These are phyloP conservation scores for Papilio demoleus DNA, from an alignment of 2,888 invertebrate species.

Conservation along the genomic window DNA sequence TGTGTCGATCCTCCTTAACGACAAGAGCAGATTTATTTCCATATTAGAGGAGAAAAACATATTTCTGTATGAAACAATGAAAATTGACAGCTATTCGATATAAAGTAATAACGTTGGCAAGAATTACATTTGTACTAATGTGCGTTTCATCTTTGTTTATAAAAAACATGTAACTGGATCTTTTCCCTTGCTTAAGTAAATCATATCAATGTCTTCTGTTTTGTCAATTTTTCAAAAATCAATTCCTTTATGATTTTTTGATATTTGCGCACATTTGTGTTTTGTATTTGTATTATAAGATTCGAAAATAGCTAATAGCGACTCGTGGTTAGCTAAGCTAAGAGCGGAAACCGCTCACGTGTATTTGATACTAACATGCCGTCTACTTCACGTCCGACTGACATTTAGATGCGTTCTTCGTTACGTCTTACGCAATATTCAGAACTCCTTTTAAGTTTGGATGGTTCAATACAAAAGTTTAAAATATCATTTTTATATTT, in stretches of 20 bases:
- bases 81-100: too few species aligned
- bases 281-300: background rate
- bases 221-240: constrained; percentile 36
- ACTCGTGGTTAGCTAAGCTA: background rate
- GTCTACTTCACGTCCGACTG: too few species aligned
- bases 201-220: too few species aligned
- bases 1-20: too few species aligned
- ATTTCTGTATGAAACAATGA: too few species aligned
- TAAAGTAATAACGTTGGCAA: constrained; percentile 59
- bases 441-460: background rate
- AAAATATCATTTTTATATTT: background rate
- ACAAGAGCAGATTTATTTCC: too few species aligned
- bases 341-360: too few species aligned
- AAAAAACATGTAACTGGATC: background rate
- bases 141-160: constrained; percentile 49
- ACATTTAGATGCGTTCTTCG: too few species aligned
- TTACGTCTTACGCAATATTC: background rate
- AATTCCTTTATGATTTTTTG: constrained; percentile 35
- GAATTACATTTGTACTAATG: constrained; percentile 68
- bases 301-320: background rate
- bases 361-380: background rate
- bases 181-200: too few species aligned
- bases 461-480: background rate
- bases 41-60: too few species aligned
- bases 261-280: background rate